Evolutionary conservation across 2,113 vertebrate species (phyloP).

Genomic region (Probosciger aterrimus): DNA sequence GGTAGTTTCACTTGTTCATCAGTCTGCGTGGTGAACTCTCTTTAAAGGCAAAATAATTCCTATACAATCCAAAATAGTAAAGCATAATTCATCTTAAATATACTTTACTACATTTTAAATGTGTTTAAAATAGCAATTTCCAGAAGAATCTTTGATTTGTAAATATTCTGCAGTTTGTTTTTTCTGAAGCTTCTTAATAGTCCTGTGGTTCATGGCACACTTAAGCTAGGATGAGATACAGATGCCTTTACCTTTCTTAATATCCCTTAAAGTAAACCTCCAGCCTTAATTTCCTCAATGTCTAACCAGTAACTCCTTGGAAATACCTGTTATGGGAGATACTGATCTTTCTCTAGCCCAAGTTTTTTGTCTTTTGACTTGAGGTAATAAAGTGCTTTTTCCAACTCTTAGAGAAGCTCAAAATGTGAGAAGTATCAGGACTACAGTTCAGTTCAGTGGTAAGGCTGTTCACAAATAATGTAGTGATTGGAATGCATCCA

Average conservation of each 20-base stretch:
- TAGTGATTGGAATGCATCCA: not conserved
- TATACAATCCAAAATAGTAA: not conserved
- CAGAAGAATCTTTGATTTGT: not conserved
- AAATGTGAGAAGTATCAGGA: not conserved
- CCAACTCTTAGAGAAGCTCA: not conserved
- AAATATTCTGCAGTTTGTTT: not conserved
- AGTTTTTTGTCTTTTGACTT: not conserved
- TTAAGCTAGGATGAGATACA: not conserved
- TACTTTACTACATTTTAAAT: not conserved
- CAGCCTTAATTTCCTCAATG: not conserved
- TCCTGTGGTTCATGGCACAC: not conserved
- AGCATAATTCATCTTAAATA: not conserved
- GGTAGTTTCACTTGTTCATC: not conserved
- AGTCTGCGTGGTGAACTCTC: not conserved
- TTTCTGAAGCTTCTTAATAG: not conserved
- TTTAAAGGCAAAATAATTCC: not conserved
- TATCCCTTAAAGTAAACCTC: not conserved
- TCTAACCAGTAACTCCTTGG: not conserved
- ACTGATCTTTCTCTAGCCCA: not conserved
- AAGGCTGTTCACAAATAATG: not conserved
- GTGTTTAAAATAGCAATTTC: not conserved
- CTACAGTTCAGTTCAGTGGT: not conserved
- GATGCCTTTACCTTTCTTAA: not conserved
- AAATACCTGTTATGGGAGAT: not conserved
- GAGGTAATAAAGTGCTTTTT: not conserved